Evolutionary conservation across 2,113 vertebrate genomes (phyloP), one percentile per base, ranked within the genome.

Genomic region (Gracilinanus agilis): DNA sequence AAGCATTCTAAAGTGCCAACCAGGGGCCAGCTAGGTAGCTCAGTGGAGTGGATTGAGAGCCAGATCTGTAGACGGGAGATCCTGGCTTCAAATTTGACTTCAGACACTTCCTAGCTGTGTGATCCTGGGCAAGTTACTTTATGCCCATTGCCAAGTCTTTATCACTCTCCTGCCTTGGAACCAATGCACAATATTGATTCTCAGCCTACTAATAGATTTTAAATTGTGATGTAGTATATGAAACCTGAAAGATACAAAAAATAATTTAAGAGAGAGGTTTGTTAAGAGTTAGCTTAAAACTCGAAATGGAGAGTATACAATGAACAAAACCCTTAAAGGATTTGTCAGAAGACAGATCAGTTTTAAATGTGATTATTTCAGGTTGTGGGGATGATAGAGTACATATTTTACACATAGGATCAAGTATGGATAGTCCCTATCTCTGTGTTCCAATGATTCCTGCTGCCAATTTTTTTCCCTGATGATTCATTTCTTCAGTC

Each of bases 171-270:
- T 49, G 49, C 49, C 49, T 49, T 49, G 49, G 49, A 49, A 49
- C 49, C 49, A 49, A 49, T 49, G 5, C 49, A 49, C 49, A 49
- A 49, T 49, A 49, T n/a, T n/a, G n/a, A n/a, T 49, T 49, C 49
- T 49, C 49, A 49, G 49, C n/a, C 67, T 83, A 21, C n/a, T 83
- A 83, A 83, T 40, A 83, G 67, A 40, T 40, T 83, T 40, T 5
- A 40, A 83, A 83, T 83, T 83, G 19, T 83, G 67, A 40, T 75
- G 4, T 75, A 34, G 19, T 83, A 40, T 83, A 40, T 40, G 67
- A 83, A 90, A 90, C 40, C 94, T 94, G n/a, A 55, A 89, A 92
- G 25, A n/a, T 92, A 44, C 88, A 23, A 90, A 96, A 93, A 96
- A 90, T 34, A 94, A 89, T 55, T 94, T 1, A 89, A 8, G 40